These are phyloP conservation scores for pig (Sus scrofa) DNA, from an alignment of 2,113 vertebrate species.

Conservation along the genomic window DNA sequence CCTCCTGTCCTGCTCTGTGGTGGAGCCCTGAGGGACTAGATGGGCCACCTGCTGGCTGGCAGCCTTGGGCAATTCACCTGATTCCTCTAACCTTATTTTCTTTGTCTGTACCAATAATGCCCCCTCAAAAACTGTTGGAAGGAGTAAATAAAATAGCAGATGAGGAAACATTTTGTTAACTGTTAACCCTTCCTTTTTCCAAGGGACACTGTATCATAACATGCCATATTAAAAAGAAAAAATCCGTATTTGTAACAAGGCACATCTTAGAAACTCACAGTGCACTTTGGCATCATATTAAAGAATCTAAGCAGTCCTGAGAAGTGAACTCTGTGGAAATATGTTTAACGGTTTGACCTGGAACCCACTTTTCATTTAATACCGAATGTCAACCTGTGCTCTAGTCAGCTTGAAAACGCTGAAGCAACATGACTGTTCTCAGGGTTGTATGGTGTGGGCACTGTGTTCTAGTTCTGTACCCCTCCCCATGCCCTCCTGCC, in stretches of 20 bases:
- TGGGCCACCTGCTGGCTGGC: background rate
- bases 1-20: background rate
- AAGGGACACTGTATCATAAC: background rate
- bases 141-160: background rate
- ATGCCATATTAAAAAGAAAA: too few species aligned
- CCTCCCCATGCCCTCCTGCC: fast-evolving
- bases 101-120: background rate
- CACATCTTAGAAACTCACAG: background rate
- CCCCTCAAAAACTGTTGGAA: background rate
- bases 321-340: background rate
- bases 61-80: background rate
- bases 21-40: background rate
- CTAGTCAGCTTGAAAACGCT: background rate
- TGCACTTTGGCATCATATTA: background rate
- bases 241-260: background rate
- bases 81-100: background rate
- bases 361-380: background rate
- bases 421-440: background rate
- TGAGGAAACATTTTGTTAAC: background rate
- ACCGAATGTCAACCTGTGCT: background rate
- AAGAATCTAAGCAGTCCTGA: background rate
- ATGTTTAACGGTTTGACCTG: background rate
- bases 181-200: background rate
- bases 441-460: background rate
- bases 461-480: fast-evolving